phyloP scores from a whole-genome alignment of 1,140 invertebrate genomes.

The Brachionus calyciflorus region DNA sequence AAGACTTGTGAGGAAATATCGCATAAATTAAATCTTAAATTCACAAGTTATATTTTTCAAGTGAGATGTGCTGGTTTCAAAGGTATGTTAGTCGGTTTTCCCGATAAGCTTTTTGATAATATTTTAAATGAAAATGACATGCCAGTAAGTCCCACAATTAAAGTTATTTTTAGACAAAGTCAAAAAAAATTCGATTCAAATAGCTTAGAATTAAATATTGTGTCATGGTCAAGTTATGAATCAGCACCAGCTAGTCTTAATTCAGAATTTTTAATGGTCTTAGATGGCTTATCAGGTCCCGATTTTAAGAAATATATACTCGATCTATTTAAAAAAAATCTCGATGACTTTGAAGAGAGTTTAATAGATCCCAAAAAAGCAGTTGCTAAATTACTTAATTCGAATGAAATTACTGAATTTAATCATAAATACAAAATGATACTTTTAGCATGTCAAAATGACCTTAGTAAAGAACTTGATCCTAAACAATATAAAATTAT shows the following conservation, averaged over 20 bases:
- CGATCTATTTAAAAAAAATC: neutral
- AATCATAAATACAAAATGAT: conserved; percentile 5
- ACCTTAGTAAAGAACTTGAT: neutral
- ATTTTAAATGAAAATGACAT: neutral
- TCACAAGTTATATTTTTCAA: neutral
- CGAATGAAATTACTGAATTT: conserved; percentile 6
- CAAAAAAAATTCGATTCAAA: neutral
- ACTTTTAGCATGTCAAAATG: conserved; percentile 9
- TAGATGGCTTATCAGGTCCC: neutral
- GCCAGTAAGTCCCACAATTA: neutral
- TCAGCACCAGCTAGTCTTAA: neutral
- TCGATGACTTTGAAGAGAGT: neutral
- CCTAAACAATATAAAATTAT: conserved; percentile 26
- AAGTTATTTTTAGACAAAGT: conserved; percentile 5
- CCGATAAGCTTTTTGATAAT: neutral
- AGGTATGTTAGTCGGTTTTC: conserved; percentile 2
- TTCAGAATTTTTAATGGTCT: conserved; percentile 4
- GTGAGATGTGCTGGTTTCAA: conserved; percentile 23
- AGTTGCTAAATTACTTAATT: neutral
- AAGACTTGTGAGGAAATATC: neutral
- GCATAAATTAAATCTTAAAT: neutral
- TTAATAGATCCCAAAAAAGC: conserved; percentile 10
- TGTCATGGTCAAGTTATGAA: neutral
- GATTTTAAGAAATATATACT: neutral
- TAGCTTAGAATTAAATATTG: neutral